These are phyloP conservation scores for Myocastor coypus DNA, from an alignment of 2,113 vertebrate species.

Conservation along the genomic window DNA sequence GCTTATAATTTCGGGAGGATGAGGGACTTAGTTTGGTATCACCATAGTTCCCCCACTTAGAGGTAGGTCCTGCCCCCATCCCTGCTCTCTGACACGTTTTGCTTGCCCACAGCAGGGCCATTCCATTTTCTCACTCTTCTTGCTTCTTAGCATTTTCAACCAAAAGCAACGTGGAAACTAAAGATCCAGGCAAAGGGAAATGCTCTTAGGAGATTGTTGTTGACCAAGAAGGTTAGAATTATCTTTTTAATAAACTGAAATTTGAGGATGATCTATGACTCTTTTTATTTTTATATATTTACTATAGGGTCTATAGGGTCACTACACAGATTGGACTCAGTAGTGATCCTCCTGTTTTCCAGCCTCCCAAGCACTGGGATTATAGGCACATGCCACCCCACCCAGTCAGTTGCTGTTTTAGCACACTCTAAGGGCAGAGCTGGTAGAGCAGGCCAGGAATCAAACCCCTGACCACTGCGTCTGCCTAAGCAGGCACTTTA, in stretches of 20 bases:
- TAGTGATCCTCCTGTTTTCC: no score
- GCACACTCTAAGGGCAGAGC: no score
- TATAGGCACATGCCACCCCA: no score
- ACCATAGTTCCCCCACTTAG: not conserved
- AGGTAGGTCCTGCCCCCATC: not conserved
- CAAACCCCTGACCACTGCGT: no score
- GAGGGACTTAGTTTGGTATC: not conserved
- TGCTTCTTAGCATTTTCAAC: not conserved
- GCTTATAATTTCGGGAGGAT: not conserved
- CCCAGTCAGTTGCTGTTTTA: no score
- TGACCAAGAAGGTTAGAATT: not conserved
- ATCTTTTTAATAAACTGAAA: constrained; percentile 20
- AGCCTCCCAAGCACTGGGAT: no score
- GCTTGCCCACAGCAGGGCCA: no score
- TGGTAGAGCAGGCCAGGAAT: no score
- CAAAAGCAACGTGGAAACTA: not conserved
- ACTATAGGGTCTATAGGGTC: no score
- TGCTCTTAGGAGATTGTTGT: not conserved
- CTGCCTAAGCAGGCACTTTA: no score
- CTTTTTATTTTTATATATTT: no score
- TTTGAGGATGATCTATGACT: not conserved
- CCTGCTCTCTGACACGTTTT: fast-evolving
- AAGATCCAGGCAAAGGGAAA: not conserved
- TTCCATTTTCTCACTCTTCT: not conserved
- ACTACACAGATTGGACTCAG: no score